These are phyloP conservation scores for Lepidonotus clava DNA, from an alignment of 2,888 invertebrate species.

Conservation along the genomic window DNA sequence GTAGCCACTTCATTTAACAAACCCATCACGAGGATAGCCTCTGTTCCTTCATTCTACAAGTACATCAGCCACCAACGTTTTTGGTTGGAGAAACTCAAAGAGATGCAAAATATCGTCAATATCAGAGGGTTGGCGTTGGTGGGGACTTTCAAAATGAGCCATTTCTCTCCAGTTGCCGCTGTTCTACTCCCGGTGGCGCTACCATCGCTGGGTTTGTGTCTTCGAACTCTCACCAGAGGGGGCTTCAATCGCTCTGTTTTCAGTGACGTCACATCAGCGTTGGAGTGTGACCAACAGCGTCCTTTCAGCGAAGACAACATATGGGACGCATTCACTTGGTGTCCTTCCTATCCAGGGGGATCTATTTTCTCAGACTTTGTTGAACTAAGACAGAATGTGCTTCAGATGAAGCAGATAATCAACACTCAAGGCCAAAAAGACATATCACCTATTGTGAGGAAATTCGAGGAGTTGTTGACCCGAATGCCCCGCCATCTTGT, in stretches of 20 bases:
- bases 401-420: background rate
- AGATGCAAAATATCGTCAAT: background rate
- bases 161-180: background rate
- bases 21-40: conserved; percentile 10
- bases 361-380: background rate
- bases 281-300: background rate
- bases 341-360: background rate
- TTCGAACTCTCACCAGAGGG: background rate
- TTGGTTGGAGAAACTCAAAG: conserved; percentile 7
- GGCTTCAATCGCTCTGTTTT: background rate
- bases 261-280: conserved; percentile 1
- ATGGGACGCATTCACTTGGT: background rate
- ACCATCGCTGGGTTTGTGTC: conserved; percentile 17
- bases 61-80: background rate
- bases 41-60: background rate
- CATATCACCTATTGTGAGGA: conserved; percentile 27
- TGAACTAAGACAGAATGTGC: background rate
- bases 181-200: conserved; percentile 36
- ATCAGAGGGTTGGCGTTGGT: background rate
- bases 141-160: background rate
- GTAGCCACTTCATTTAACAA: background rate
- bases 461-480: conserved; percentile 17
- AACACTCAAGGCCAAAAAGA: conserved; percentile 26
- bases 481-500: conserved; percentile 22
- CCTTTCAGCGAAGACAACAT: background rate